phyloP scores from a whole-genome alignment of 2,797 vertebrate genomes.

The Eidolon dupreanum region DNA sequence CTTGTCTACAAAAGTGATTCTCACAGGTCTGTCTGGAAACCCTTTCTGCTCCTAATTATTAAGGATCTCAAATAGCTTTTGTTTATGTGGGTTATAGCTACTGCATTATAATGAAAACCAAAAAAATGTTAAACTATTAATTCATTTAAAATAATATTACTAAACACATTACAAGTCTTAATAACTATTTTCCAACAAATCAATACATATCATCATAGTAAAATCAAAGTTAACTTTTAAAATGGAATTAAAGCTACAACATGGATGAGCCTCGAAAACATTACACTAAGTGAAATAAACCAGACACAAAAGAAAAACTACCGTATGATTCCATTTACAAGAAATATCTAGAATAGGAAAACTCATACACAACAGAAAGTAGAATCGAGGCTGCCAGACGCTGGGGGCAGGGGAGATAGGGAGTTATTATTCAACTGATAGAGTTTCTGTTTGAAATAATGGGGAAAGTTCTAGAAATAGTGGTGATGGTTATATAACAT shows the following conservation, averaged over 20 bases:
- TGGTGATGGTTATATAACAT: not conserved
- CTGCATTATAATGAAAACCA: conserved; percentile 31
- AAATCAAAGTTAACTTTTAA: not conserved
- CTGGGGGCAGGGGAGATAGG: not conserved
- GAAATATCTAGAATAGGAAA: not conserved
- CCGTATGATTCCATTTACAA: not conserved
- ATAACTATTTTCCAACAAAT: conserved; percentile 18
- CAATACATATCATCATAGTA: not conserved
- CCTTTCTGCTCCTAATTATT: not conserved
- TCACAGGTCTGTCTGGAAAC: conserved; percentile 27
- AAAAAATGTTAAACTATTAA: conserved; percentile 29
- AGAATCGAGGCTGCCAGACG: not conserved
- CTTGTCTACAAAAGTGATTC: not conserved
- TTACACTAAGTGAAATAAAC: not conserved
- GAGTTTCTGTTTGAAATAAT: not conserved
- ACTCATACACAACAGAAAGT: not conserved
- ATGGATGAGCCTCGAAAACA: not conserved
- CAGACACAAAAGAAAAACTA: conserved; percentile 10
- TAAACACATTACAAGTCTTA: not conserved
- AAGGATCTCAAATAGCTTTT: not conserved
- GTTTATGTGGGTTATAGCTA: not conserved
- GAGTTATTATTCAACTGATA: not conserved
- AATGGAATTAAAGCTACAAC: conserved; percentile 3
- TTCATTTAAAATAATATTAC: not conserved
- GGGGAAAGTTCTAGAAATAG: conserved; percentile 38